These are phyloP conservation scores for Gryon sp. DNA, from an alignment of 1,140 invertebrate species.

Conservation along the genomic window DNA sequence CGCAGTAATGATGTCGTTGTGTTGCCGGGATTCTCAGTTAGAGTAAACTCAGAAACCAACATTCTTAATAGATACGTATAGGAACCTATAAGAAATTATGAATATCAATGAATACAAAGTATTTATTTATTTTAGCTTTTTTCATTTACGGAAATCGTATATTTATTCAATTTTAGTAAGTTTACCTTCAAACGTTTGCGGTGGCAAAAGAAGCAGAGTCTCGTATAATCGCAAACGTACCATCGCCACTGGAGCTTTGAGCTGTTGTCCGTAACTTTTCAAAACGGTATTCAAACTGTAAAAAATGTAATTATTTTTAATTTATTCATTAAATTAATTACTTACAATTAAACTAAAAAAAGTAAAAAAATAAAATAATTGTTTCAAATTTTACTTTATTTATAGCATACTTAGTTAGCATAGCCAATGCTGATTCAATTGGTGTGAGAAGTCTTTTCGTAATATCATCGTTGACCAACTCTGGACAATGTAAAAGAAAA, in stretches of 20 bases:
- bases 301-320: constrained; percentile 49
- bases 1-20: constrained; percentile 94
- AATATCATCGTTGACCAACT: constrained; percentile 95
- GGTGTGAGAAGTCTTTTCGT: constrained; percentile 92
- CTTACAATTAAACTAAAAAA: neutral
- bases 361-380: constrained; percentile 3
- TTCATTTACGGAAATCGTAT: neutral
- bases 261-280: constrained; percentile 94
- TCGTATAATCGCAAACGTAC: constrained; percentile 95
- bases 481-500: constrained; percentile 93
- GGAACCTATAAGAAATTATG: constrained; percentile 84
- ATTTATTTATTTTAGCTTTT: neutral
- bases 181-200: constrained; percentile 90
- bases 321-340: constrained; percentile 14
- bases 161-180: neutral
- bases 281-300: constrained; percentile 89
- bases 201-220: constrained; percentile 90
- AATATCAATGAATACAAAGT: constrained; percentile 4
- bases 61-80: constrained; percentile 93
- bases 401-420: constrained; percentile 94
- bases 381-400: no score
- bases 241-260: constrained; percentile 96
- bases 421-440: constrained; percentile 95
- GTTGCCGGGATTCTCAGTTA: constrained; percentile 96
- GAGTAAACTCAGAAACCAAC: constrained; percentile 97